These are phyloP conservation scores for Laothoe populi DNA, from an alignment of 2,888 invertebrate species.

Conservation along the genomic window DNA sequence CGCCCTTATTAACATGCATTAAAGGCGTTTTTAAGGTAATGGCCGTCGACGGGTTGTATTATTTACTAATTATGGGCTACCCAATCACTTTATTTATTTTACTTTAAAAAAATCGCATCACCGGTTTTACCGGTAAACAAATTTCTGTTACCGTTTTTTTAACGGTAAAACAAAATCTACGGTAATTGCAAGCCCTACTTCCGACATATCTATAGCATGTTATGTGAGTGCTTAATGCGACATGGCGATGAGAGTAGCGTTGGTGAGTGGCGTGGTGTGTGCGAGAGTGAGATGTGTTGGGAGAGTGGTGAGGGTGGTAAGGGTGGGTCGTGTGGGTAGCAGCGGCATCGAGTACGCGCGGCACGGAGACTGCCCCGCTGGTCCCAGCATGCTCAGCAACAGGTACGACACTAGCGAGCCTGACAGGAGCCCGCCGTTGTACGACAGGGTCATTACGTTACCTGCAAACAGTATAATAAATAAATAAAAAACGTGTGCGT, in stretches of 20 bases:
- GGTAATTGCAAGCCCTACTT: no score
- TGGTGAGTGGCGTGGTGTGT: neutral
- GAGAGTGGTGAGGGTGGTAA: neutral
- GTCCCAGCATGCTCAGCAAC: conserved; percentile 87
- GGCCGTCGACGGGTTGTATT: no score
- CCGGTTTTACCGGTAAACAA: no score
- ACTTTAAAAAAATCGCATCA: no score
- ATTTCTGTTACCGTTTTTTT: no score
- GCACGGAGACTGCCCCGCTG: conserved; percentile 78
- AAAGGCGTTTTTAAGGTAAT: no score
- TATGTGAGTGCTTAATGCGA: neutral
- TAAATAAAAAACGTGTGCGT: no score
- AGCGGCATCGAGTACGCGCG: conserved; percentile 73
- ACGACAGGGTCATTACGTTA: conserved; percentile 96
- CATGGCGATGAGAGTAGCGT: neutral
- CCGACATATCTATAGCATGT: no score
- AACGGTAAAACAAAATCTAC: no score
- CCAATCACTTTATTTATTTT: no score
- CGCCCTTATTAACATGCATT: no score
- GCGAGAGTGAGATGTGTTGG: neutral
- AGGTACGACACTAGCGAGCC: conserved; percentile 94
- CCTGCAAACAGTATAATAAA: conserved; percentile 77
- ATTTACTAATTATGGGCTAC: no score
- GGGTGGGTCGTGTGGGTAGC: conserved; percentile 48
- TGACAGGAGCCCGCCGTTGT: conserved; percentile 93